Base-by-base conservation (phyloP, 2,113 vertebrate genomes). In the Raja brachyura region DNA sequence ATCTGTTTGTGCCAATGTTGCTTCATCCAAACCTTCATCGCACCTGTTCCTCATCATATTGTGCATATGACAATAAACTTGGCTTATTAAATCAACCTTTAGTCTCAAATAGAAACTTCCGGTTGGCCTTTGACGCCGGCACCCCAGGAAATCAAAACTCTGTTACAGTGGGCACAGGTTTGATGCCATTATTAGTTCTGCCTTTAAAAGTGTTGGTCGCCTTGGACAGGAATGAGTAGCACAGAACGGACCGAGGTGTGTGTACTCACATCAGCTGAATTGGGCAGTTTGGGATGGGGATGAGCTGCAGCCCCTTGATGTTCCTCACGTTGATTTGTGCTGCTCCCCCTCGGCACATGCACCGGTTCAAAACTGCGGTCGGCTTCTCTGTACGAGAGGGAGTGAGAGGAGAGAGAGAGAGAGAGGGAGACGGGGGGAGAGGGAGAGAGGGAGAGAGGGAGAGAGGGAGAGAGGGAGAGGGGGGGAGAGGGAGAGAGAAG, bases 241-340 rank as follows among this genome's bases (percentile, higher is more conserved):
- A 13, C 11, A 61, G 25, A 14, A 28, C 4, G 31, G 1, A 6
- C 31, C 31, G n/a, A 31, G 22, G 8, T 56, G 22, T 81, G 11
- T 18, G 22, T 31, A 70, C 90, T 92, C 39, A 92, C 90, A 92
- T 73, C 33, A 92, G 90, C 39, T 92, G 90, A 0, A 92, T 18
- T 25, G 90, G 90, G 39, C 90, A 92, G 90, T 92, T 92, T 54
- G 90, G 90, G 39, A 92, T 74, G 90, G 90, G 90, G 90, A 92
- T 74, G 54, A 92, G 22, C 66, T 92, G 66, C 68, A 92, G 68
- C 9, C 66, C 33, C 68, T 48, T 73, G 39, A 92, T 92, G 90
- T 92, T 92, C 1, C 11, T 48, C 33, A 92, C 33, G 22, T 92
- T 92, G 68, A 92, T 74, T 20, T 92, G 90, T 13, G 31, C 7